phyloP scores from a whole-genome alignment of 2,113 vertebrate species.

The Callopanchax toddi region DNA sequence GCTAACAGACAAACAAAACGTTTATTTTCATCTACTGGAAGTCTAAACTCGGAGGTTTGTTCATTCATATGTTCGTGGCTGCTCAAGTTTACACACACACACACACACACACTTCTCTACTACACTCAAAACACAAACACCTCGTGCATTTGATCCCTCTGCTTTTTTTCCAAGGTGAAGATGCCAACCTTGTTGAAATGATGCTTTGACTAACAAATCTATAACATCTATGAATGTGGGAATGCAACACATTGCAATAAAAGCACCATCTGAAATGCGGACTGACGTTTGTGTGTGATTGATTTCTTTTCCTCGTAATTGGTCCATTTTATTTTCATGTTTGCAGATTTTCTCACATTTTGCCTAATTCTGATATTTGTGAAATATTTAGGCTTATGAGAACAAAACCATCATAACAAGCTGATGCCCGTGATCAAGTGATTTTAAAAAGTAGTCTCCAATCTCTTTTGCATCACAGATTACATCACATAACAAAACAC shows the following conservation, averaged over 20 bases:
- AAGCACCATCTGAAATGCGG: slow-evolving; percentile 83
- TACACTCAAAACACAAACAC: slow-evolving; percentile 77
- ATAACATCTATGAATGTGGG: slow-evolving; percentile 87
- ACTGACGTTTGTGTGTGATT: slow-evolving; percentile 8
- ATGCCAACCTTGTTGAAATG: slow-evolving; percentile 81
- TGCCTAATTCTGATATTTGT: too few relatives aligned
- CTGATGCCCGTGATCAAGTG: too few relatives aligned
- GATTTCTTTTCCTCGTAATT: too few relatives aligned
- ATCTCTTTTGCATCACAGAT: too few relatives aligned
- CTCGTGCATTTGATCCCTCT: slow-evolving; percentile 78
- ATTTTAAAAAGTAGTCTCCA: too few relatives aligned
- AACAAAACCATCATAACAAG: too few relatives aligned
- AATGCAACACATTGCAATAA: slow-evolving; percentile 88
- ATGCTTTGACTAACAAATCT: slow-evolving; percentile 85
- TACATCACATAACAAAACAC: too few relatives aligned
- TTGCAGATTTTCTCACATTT: too few relatives aligned
- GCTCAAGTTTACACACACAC: slow-evolving; percentile 80
- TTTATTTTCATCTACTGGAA: slow-evolving; percentile 75
- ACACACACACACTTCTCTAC: slow-evolving; percentile 67
- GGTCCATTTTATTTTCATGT: background rate
- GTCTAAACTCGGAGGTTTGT: slow-evolving; percentile 75
- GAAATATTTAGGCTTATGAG: too few relatives aligned
- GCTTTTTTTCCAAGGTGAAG: slow-evolving; percentile 77
- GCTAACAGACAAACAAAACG: slow-evolving; percentile 68
- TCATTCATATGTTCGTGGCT: slow-evolving; percentile 75